phyloP scores from a whole-genome alignment of 2,797 vertebrate genomes.

The Acrocephalus scirpaceus region DNA sequence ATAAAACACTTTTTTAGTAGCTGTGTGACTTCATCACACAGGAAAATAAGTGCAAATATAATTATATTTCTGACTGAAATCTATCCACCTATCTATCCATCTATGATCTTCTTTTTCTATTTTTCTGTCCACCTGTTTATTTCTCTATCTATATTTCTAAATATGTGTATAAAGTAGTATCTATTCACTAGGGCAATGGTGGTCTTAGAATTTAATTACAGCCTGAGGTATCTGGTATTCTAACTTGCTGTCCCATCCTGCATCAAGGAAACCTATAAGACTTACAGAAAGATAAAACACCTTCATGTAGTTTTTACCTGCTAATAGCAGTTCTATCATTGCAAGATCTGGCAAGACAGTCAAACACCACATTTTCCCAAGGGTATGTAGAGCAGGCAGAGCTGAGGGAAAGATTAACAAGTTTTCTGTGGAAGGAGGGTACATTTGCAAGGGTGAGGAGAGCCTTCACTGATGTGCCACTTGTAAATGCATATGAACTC shows the following conservation, averaged over 20 bases:
- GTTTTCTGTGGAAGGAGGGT: constrained; percentile 21
- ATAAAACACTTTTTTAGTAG: not conserved
- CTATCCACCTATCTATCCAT: not conserved
- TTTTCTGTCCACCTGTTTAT: not conserved
- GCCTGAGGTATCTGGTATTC: not conserved
- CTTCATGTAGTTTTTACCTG: not conserved
- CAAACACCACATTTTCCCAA: constrained; percentile 54
- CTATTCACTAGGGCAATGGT: not conserved
- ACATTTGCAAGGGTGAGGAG: constrained; percentile 31
- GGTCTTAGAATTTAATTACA: not conserved
- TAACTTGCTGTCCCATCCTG: not conserved
- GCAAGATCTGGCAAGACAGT: constrained; percentile 49
- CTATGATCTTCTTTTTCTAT: not conserved
- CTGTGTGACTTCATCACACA: not conserved
- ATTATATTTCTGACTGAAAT: not conserved
- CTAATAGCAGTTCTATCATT: constrained; percentile 16
- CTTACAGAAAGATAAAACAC: constrained; percentile 11
- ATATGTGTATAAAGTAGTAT: not conserved
- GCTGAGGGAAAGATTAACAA: constrained; percentile 50
- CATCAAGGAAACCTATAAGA: not conserved
- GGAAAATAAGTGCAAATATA: not conserved
- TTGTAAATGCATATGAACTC: constrained; percentile 61
- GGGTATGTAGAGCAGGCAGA: constrained; percentile 52
- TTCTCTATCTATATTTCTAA: not conserved
- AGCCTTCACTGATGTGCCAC: constrained; percentile 52